Percentiles rank a stretch among this genome's conserved stretches.
These are phyloP conservation scores for Laterallus jamaicensis DNA, from an alignment of 2,113 vertebrate species.

Conservation along the genomic window DNA sequence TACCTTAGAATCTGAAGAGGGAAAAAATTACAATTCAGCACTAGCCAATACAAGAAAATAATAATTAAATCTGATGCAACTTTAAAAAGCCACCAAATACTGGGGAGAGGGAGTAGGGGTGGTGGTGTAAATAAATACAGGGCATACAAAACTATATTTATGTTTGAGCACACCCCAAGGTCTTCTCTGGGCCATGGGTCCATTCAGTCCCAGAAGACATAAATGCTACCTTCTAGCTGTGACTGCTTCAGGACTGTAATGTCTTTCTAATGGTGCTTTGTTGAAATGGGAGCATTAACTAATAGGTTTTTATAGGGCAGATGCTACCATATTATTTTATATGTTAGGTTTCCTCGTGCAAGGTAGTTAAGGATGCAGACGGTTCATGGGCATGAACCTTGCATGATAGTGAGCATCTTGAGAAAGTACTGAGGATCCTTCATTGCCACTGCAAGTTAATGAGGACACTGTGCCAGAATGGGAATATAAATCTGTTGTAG, in stretches of 20 bases:
- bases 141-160: background rate
- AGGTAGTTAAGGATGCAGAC: background rate
- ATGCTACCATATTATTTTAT: background rate
- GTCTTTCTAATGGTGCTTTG: background rate
- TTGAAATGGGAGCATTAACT: background rate
- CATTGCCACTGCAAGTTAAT: background rate
- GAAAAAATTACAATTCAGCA: background rate
- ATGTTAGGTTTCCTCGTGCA: background rate
- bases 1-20: conserved; percentile 15
- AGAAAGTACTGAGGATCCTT: background rate
- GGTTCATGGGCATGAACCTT: background rate
- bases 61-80: background rate
- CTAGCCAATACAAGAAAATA: background rate
- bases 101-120: background rate
- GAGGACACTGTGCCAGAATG: background rate
- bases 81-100: background rate
- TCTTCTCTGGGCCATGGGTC: background rate
- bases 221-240: background rate
- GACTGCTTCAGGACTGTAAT: background rate
- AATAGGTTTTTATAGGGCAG: background rate
- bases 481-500: background rate
- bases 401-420: background rate
- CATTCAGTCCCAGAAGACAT: background rate
- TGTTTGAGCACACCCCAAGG: background rate
- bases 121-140: background rate